Evolutionary conservation across 2,113 vertebrate genomes (phyloP).

Genomic region (Pygoscelis antarcticus): DNA sequence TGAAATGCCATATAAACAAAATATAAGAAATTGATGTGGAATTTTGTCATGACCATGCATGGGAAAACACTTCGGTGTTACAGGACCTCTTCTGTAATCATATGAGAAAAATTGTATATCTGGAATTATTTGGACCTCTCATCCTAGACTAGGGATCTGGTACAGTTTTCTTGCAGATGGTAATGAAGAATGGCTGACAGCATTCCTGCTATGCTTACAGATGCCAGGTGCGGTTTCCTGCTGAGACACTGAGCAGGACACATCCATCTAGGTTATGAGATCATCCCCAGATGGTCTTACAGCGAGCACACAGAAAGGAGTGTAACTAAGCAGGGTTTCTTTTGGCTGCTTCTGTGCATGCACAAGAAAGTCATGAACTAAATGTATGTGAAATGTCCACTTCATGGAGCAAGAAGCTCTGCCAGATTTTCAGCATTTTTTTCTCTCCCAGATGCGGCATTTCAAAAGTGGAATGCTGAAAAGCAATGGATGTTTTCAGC

Average conservation of each 20-base stretch:
- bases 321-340: neutral
- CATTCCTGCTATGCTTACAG: neutral
- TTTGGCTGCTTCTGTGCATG: neutral
- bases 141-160: neutral
- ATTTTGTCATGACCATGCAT: neutral
- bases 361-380: neutral
- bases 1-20: neutral
- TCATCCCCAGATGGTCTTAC: neutral
- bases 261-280: neutral
- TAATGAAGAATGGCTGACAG: neutral
- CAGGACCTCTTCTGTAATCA: neutral
- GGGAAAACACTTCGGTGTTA: neutral
- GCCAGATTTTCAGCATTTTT: neutral
- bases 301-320: neutral
- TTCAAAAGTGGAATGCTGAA: neutral
- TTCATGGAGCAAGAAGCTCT: neutral
- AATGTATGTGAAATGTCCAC: neutral
- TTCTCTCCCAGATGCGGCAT: neutral
- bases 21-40: neutral
- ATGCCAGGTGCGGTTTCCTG: neutral
- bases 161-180: neutral
- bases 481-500: neutral
- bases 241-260: neutral
- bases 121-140: neutral
- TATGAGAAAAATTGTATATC: neutral